These are phyloP conservation scores for Spinibarbus caldwelli DNA, from an alignment of 2,797 vertebrate species.

Conservation along the genomic window DNA sequence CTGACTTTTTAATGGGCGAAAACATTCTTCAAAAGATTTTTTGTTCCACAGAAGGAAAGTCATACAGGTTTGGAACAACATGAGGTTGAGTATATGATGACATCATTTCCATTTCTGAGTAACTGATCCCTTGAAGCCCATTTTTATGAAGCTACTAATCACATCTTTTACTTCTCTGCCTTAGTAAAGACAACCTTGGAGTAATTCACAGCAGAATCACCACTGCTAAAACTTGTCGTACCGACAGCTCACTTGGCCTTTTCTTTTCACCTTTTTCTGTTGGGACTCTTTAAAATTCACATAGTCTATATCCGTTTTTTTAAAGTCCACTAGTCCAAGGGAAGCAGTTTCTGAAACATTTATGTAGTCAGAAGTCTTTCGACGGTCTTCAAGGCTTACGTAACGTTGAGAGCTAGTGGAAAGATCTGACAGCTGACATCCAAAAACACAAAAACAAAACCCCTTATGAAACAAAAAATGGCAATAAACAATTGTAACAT, in stretches of 20 bases:
- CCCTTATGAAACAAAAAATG: neutral
- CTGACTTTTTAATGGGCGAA: neutral
- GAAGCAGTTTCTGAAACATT: slow-evolving; percentile 27
- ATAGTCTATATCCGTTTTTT: slow-evolving; percentile 33
- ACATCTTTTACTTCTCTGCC: neutral
- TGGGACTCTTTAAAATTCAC: slow-evolving; percentile 35
- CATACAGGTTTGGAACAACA: neutral
- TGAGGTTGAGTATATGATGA: neutral
- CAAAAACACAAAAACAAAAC: slow-evolving; percentile 11
- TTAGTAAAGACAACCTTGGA: slow-evolving; percentile 49
- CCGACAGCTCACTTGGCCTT: neutral
- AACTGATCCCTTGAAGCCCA: neutral
- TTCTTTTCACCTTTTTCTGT: neutral
- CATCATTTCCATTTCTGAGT: neutral
- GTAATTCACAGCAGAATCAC: slow-evolving; percentile 49
- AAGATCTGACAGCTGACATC: slow-evolving; percentile 30
- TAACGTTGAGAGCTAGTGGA: slow-evolving; percentile 5
- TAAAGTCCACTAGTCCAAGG: neutral
- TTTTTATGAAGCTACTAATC: neutral
- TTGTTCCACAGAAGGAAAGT: neutral
- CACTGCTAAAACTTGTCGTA: slow-evolving; percentile 19
- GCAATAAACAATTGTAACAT: neutral
- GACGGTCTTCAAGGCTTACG: neutral
- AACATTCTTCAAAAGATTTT: neutral
- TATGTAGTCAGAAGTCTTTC: slow-evolving; percentile 36